phyloP scores from a whole-genome alignment of 2,113 vertebrate species.

The Castor canadensis region DNA sequence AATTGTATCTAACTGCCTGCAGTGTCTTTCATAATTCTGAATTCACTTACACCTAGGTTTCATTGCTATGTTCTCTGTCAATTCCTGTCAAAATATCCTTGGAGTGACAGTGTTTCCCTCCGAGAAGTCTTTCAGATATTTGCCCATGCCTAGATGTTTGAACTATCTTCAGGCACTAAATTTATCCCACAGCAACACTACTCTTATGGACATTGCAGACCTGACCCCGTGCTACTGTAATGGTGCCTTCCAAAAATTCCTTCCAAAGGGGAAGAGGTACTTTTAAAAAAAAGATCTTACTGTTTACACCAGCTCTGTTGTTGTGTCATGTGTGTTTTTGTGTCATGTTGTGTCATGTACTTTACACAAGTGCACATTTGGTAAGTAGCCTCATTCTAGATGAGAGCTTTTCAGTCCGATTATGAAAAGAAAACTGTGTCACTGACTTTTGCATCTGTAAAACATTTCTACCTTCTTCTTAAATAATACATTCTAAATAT shows the following conservation, averaged over 20 bases:
- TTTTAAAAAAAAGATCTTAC: not conserved
- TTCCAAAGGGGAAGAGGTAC: not conserved
- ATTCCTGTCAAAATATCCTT: not conserved
- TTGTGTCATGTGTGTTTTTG: not conserved
- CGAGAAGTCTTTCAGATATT: not conserved
- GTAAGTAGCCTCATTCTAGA: not conserved
- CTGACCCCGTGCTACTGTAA: not conserved
- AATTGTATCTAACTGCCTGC: too few species aligned
- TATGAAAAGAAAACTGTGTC: not conserved
- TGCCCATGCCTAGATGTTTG: not conserved
- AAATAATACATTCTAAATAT: not conserved
- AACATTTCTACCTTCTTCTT: not conserved
- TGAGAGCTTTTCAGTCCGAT: not conserved
- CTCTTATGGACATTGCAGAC: not conserved
- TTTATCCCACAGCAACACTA: not conserved
- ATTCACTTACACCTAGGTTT: accelerated
- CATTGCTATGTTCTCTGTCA: not conserved
- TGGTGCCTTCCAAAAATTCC: not conserved
- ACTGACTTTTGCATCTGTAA: not conserved
- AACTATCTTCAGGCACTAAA: not conserved
- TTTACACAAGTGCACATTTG: not conserved
- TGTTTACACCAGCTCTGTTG: not conserved
- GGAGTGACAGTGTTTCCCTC: not conserved
- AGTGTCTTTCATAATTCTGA: not conserved
- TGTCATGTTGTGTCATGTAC: not conserved